A percentile compares a stretch with the other conserved stretches of the same genome.
These are phyloP conservation scores for Acronicta aceris DNA, from an alignment of 2,888 invertebrate species.

Conservation along the genomic window DNA sequence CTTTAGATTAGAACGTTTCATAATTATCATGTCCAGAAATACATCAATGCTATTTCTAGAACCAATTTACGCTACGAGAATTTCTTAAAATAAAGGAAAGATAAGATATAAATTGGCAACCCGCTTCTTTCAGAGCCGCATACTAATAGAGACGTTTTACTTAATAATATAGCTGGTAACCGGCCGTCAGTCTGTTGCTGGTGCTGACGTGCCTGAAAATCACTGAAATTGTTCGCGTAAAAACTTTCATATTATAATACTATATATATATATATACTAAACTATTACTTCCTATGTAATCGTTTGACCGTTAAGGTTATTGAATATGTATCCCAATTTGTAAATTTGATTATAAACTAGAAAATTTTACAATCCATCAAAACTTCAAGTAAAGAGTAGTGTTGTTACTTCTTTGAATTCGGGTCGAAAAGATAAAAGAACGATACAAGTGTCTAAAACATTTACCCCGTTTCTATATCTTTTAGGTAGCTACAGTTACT, in stretches of 20 bases:
- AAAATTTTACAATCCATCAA: too few species aligned
- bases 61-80: too few species aligned
- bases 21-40: too few species aligned
- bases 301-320: too few species aligned
- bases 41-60: too few species aligned
- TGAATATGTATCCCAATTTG: too few species aligned
- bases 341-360: too few species aligned
- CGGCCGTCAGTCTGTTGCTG: slow-evolving; percentile 46
- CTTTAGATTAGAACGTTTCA: too few species aligned
- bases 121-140: slow-evolving; percentile 26
- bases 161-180: slow-evolving; percentile 51
- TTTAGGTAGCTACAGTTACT: slow-evolving; percentile 31
- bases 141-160: slow-evolving; percentile 49
- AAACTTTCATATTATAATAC: slow-evolving; percentile 3
- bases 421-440: slow-evolving; percentile 7
- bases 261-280: too few species aligned
- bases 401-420: not conserved
- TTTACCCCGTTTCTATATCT: slow-evolving; percentile 15
- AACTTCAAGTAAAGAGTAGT: too few species aligned
- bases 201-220: slow-evolving; percentile 50
- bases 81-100: not conserved
- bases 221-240: slow-evolving; percentile 48
- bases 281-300: too few species aligned
- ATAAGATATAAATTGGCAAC: not conserved
- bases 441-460: slow-evolving; percentile 13